These are phyloP conservation scores for Zoanthus sociatus DNA, from an alignment of 92 coral and sea anemone species.

Conservation along the genomic window DNA sequence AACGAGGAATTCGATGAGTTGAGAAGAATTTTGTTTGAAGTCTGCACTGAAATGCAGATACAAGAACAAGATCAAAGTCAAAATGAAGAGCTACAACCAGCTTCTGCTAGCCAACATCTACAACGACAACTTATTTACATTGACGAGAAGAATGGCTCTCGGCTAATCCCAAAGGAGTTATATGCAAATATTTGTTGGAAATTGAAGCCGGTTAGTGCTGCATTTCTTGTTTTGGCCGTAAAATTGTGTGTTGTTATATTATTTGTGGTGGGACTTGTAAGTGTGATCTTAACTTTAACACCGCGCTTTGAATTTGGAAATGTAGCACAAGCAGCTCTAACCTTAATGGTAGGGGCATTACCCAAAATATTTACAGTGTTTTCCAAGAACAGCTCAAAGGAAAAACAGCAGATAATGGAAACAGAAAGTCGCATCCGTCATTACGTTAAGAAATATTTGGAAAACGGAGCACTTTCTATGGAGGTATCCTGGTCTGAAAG, in stretches of 20 bases:
- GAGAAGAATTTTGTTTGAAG: conserved; percentile 8
- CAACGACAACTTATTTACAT: neutral
- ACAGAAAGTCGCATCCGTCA: neutral
- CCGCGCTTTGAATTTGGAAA: conserved; percentile 14
- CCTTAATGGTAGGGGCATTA: neutral
- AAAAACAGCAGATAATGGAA: conserved; percentile 5
- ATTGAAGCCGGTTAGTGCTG: neutral
- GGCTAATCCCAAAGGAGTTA: conserved; percentile 2
- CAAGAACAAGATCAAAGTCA: neutral
- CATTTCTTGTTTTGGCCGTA: neutral
- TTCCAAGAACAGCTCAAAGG: neutral
- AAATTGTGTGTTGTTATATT: neutral
- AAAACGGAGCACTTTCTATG: conserved; percentile 9
- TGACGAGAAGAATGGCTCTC: neutral
- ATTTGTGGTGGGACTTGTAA: neutral
- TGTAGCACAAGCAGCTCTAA: neutral
- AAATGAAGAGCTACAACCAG: neutral
- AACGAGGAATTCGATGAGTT: conserved; percentile 23
- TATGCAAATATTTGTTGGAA: conserved; percentile 15
- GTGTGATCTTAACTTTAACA: conserved; percentile 4
- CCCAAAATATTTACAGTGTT: neutral
- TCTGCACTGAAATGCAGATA: neutral
- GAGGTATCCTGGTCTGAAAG: neutral
- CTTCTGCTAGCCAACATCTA: neutral
- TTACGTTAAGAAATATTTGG: neutral